Conservation (phyloP, 2,797 vertebrate genomes). For the Darevskia nairensis region DNA sequence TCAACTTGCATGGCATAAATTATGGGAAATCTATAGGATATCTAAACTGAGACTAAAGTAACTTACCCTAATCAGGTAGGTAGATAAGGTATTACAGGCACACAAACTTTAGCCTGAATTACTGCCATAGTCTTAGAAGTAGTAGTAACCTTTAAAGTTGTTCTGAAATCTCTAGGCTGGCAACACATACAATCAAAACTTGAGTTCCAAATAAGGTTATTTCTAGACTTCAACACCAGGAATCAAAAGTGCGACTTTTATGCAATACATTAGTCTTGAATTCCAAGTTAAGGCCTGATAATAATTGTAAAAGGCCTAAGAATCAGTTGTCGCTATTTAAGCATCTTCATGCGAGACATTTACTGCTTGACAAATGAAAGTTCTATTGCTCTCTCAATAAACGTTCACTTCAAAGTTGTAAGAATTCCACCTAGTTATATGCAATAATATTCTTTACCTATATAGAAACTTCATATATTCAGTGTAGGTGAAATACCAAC, state of each 20-base stretch:
- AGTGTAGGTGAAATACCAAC: not conserved
- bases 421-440: not conserved
- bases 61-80: not conserved
- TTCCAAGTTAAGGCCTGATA: not conserved
- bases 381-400: not conserved
- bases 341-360: not conserved
- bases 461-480: fast-evolving
- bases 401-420: not conserved
- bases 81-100: not conserved
- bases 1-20: not conserved
- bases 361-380: not conserved
- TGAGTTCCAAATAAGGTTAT: not conserved
- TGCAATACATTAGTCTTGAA: not conserved
- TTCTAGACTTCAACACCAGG: not conserved
- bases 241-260: not conserved
- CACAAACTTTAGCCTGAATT: not conserved
- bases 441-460: not conserved
- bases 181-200: not conserved
- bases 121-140: not conserved
- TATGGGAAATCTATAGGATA: not conserved
- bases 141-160: not conserved
- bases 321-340: not conserved
- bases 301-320: not conserved
- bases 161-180: not conserved
- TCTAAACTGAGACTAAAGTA: not conserved